Evolutionary conservation across 2,797 vertebrate genomes (phyloP), one percentile per base, ranked within the genome.

Genomic region (Acropternis orthonyx): DNA sequence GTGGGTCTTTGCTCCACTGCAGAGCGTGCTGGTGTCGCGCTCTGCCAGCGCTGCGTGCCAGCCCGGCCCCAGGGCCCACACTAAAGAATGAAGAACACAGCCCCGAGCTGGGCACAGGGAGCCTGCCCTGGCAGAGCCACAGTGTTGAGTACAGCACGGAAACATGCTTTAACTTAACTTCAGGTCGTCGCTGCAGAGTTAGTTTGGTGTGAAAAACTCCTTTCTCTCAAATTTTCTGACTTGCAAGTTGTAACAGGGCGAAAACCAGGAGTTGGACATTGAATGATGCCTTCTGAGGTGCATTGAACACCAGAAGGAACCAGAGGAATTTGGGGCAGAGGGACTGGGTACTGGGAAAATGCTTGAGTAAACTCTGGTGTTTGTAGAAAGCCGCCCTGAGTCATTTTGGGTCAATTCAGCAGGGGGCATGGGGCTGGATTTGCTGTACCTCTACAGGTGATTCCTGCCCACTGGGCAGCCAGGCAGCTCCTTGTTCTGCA

Each of bases 1-100:
- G 59, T 36, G 74, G 43, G 36, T 79, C 18, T 75, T 43, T 43
- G 48, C 30, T 30, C 8, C 21, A 2, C 52, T 7, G 2, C 3
- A 23, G 71, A 77, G 79, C 0, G 0, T 72, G 48, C 41, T 1
- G 3, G 30, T 66, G 78, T 59, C 2, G 0, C 1, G 6, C 43
- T 44, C 10, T 55, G 8, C 51, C 2, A 2, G 2, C 3, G 1
- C 52, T 3, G 0, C 9, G 12, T 23, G 49, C 34, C 54, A 46
- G 66, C 63, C 55, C 2, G 5, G 56, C 56, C 39, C 37, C 83
- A 13, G 32, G 1, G 1, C 39, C 61, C 12, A 0, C 1, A 0
- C 44, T 21, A 30, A 2, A 49, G 51, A 72, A 2, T 0, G 10
- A 52, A 44, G 76, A 77, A 49, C 62, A 36, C 52, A 59, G 72